A percentile compares a stretch with the other conserved stretches of the same genome.
These are phyloP conservation scores for Plebejus melissa DNA, from an alignment of 2,888 invertebrate species.

Conservation along the genomic window DNA sequence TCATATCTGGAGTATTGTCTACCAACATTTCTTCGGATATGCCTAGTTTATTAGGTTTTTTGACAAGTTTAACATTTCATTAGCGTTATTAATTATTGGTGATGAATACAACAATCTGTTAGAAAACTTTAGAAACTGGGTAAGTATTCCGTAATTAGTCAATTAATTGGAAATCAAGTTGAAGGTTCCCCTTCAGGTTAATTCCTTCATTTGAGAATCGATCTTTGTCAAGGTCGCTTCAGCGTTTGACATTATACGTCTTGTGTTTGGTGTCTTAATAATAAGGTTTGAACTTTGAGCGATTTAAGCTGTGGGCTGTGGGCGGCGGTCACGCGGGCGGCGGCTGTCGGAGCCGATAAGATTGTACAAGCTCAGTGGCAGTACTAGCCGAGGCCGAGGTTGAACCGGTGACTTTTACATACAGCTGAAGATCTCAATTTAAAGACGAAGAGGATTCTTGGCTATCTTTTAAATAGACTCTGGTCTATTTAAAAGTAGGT, in stretches of 20 bases:
- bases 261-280: neutral
- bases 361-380: neutral
- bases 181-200: too few species aligned
- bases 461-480: too few species aligned
- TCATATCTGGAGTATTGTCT: too few species aligned
- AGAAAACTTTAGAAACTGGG: too few species aligned
- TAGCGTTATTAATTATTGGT: too few species aligned
- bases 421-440: neutral
- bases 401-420: slow-evolving; percentile 6
- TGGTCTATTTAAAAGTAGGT: too few species aligned
- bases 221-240: neutral
- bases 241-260: neutral
- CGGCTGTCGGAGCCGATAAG: neutral
- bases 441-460: neutral
- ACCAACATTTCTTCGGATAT: too few species aligned
- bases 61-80: too few species aligned
- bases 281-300: neutral
- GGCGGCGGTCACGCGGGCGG: slow-evolving; percentile 15
- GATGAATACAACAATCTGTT: too few species aligned
- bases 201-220: neutral
- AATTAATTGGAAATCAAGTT: too few species aligned
- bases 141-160: too few species aligned
- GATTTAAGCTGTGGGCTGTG: neutral
- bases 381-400: neutral
- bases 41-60: too few species aligned